phyloP scores from a whole-genome alignment of 2,888 invertebrate species.

The Xanthia togata region DNA sequence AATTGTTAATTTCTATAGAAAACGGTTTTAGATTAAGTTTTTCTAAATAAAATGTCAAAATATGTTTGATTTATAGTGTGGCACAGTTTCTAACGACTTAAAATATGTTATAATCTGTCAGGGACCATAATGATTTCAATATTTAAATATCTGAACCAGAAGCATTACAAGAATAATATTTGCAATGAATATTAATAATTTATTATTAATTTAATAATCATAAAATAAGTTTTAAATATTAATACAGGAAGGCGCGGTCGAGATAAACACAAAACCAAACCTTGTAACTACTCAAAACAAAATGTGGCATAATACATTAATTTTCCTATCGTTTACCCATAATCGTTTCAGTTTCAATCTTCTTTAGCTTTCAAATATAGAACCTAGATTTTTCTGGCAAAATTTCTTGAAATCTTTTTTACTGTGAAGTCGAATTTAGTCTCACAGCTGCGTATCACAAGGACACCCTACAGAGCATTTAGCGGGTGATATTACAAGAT shows the following conservation, averaged over 20 bases:
- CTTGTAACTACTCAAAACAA: neutral
- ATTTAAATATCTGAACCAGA: conserved; percentile 43
- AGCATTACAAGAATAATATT: conserved; percentile 30
- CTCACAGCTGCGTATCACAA: neutral
- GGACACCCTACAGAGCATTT: conserved; percentile 67
- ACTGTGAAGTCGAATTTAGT: neutral
- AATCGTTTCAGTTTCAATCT: neutral
- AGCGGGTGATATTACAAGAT: conserved; percentile 79
- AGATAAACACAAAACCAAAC: neutral
- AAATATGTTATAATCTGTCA: conserved; percentile 38
- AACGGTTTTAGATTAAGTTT: conserved; percentile 19
- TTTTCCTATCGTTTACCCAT: neutral
- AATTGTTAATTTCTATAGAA: conserved; percentile 43
- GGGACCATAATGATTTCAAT: conserved; percentile 38
- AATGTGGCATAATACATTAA: neutral
- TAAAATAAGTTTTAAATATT: conserved; percentile 8
- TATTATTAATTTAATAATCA: conserved; percentile 23
- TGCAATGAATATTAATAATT: conserved; percentile 11
- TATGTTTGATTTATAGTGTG: conserved; percentile 52
- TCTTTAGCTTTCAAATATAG: neutral
- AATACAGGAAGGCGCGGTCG: neutral
- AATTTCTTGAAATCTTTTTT: neutral
- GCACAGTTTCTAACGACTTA: conserved; percentile 30
- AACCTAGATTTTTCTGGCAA: neutral
- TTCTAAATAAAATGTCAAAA: conserved; percentile 49